A percentile compares a stretch with the other conserved stretches of the same genome.
Evolutionary conservation across 1,140 invertebrate genomes (phyloP).

Genomic region (Whitmania pigra): DNA sequence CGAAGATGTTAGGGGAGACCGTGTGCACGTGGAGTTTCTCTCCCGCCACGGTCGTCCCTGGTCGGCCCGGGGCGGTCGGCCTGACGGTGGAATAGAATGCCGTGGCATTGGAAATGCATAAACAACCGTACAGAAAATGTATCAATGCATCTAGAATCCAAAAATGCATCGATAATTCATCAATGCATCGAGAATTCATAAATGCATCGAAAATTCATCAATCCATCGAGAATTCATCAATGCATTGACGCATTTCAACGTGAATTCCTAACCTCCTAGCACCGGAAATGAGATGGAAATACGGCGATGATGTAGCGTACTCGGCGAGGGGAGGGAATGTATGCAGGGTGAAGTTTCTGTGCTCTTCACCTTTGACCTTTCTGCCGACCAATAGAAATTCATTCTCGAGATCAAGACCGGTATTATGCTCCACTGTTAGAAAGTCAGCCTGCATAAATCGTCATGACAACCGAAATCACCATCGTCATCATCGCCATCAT

Average conservation of each 20-base stretch:
- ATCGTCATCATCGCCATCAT: neutral
- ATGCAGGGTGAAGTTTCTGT: conserved; percentile 17
- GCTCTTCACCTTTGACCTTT: neutral
- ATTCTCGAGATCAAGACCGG: conserved; percentile 20
- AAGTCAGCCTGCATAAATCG: conserved; percentile 16
- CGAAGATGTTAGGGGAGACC: conserved; percentile 23
- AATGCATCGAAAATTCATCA: too few species aligned
- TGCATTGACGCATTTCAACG: too few species aligned
- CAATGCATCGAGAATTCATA: too few species aligned
- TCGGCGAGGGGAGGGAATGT: conserved; percentile 6
- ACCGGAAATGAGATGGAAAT: too few species aligned
- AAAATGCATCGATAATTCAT: too few species aligned
- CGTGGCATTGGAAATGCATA: neutral
- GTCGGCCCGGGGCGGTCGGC: too few species aligned
- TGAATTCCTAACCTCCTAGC: too few species aligned
- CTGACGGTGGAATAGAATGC: neutral
- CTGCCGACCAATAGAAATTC: conserved; percentile 22
- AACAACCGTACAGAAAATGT: too few species aligned
- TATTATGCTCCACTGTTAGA: conserved; percentile 23
- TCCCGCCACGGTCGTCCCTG: neutral
- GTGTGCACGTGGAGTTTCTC: conserved; percentile 23
- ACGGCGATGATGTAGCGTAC: too few species aligned
- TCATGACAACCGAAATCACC: neutral
- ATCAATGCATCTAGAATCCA: too few species aligned
- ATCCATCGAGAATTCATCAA: too few species aligned